These are phyloP conservation scores for Morone saxatilis DNA, from an alignment of 2,113 vertebrate species.

Conservation along the genomic window DNA sequence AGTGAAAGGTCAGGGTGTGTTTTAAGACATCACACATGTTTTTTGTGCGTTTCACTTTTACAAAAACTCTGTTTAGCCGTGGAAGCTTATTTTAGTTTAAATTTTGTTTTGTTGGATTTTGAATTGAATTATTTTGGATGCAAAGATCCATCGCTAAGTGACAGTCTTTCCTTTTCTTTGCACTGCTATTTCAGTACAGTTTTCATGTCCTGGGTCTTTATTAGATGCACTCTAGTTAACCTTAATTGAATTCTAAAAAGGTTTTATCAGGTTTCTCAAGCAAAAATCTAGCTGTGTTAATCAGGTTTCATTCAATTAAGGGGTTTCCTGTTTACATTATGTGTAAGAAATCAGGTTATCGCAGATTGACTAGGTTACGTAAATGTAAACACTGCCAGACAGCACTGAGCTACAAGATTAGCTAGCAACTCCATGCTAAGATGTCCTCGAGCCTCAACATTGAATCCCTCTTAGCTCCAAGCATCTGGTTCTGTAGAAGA, in stretches of 20 bases:
- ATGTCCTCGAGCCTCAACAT: not conserved
- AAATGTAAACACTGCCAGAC: not conserved
- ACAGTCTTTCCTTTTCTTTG: not conserved
- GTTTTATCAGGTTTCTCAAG: not conserved
- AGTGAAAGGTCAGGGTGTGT: not conserved
- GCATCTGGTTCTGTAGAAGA: not conserved
- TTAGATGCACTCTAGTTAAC: not conserved
- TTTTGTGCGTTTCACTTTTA: not conserved
- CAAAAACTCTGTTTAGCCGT: not conserved
- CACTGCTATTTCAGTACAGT: not conserved
- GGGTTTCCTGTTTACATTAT: not conserved
- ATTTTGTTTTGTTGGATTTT: not conserved
- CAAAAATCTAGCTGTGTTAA: conserved; percentile 1
- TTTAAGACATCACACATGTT: not conserved
- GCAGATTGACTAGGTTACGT: not conserved
- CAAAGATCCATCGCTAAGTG: not conserved
- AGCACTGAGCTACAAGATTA: not conserved
- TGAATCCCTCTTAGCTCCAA: not conserved
- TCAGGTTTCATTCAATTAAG: not conserved
- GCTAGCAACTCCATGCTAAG: not conserved
- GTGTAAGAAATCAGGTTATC: not conserved
- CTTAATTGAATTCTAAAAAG: too few relatives aligned
- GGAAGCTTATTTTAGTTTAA: not conserved
- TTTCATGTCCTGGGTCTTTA: not conserved
- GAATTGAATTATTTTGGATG: not conserved